Conservation (phyloP, 1,140 invertebrate genomes). For the Anoplolepis gracilipes region DNA sequence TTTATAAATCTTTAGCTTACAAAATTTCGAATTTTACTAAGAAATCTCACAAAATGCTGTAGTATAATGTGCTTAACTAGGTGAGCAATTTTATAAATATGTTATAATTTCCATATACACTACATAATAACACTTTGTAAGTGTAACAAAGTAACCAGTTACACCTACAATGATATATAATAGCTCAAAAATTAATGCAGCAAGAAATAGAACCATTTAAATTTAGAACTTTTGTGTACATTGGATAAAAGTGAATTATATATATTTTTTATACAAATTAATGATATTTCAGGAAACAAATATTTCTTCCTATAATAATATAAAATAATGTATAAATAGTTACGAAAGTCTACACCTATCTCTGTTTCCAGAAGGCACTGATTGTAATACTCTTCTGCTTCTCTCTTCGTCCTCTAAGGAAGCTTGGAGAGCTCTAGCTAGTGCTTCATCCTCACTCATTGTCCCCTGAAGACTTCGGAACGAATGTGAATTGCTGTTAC, state of each 20-base stretch:
- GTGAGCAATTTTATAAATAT: conserved; percentile 34
- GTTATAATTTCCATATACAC: conserved; percentile 20
- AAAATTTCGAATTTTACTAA: conserved; percentile 13
- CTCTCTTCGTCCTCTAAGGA: conserved; percentile 89
- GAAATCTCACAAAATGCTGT: background rate
- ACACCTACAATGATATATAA: conserved; percentile 18
- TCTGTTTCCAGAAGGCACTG: conserved; percentile 82
- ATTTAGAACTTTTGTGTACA: background rate
- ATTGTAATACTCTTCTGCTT: conserved; percentile 75
- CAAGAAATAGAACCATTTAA: conserved; percentile 17
- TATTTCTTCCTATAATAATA: conserved; percentile 38
- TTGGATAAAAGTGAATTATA: background rate
- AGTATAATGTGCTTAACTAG: conserved; percentile 44
- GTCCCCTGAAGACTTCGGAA: conserved; percentile 81
- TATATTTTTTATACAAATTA: background rate
- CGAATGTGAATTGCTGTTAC: conserved; percentile 67
- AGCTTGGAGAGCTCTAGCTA: conserved; percentile 92
- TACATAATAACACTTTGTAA: background rate
- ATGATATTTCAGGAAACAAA: background rate
- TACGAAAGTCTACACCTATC: conserved; percentile 85
- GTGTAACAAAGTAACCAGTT: background rate
- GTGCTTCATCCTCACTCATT: conserved; percentile 94
- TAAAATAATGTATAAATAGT: conserved; percentile 46
- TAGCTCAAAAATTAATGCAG: conserved; percentile 24
- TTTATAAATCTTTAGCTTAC: too few relatives aligned